Evolutionary conservation across 2,888 invertebrate genomes (phyloP).

Genomic region (Petrolisthes manimaculis): DNA sequence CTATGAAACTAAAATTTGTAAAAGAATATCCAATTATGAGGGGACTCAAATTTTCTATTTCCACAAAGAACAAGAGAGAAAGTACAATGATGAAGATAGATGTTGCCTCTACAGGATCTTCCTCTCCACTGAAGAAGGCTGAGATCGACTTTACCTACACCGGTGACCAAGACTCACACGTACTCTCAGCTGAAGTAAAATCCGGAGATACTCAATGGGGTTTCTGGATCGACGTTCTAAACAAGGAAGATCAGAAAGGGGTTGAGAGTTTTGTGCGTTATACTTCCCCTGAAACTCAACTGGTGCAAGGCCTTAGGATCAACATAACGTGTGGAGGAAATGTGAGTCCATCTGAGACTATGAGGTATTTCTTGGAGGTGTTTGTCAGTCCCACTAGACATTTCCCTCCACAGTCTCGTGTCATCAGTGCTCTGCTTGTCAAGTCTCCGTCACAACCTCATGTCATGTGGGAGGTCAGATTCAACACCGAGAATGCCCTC

Average conservation of each 20-base stretch:
- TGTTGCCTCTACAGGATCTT: background rate
- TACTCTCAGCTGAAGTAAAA: background rate
- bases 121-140: background rate
- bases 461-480: background rate
- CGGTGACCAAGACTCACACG: background rate
- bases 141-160: background rate
- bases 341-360: background rate
- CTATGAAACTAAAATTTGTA: constrained; percentile 3
- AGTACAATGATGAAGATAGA: background rate
- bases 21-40: constrained; percentile 26
- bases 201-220: background rate
- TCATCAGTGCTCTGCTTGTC: background rate
- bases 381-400: background rate
- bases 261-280: background rate
- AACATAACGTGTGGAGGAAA: constrained; percentile 3
- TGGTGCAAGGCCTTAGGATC: background rate
- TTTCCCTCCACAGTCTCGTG: constrained; percentile 6
- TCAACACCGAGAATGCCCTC: constrained; percentile 10
- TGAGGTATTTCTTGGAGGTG: constrained; percentile 13
- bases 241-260: background rate
- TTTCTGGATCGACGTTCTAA: background rate
- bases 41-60: constrained; percentile 20
- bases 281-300: background rate
- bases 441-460: background rate
- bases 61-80: background rate